These are phyloP conservation scores for Astreopora myriophthalma DNA, from an alignment of 64 coral and sea anemone species.

Conservation along the genomic window DNA sequence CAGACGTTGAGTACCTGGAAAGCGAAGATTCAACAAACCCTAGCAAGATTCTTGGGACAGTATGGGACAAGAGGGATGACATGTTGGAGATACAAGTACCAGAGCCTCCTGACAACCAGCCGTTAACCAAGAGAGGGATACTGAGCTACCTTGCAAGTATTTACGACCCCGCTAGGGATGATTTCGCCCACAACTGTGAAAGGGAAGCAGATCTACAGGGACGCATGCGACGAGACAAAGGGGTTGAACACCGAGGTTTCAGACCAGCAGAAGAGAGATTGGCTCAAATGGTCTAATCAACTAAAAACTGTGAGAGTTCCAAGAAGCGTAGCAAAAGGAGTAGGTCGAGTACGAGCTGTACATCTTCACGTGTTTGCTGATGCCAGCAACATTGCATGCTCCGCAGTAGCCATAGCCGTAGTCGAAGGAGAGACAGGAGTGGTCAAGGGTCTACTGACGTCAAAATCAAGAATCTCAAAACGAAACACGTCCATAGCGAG, in stretches of 20 bases:
- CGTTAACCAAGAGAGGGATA: not conserved
- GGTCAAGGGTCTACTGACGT: slow-evolving; percentile 32
- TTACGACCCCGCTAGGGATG: slow-evolving; percentile 39
- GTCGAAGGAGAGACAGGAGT: not conserved
- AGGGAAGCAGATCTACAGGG: slow-evolving; percentile 40
- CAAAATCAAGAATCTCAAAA: slow-evolving; percentile 50
- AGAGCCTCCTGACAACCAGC: slow-evolving; percentile 3
- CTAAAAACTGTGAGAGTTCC: slow-evolving; percentile 4
- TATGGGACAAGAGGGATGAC: slow-evolving; percentile 17
- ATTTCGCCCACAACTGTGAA: slow-evolving; percentile 50
- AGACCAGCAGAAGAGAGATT: not conserved
- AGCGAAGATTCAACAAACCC: slow-evolving; percentile 36
- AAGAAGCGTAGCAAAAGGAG: slow-evolving; percentile 20
- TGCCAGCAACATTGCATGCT: slow-evolving; percentile 34
- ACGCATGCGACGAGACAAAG: slow-evolving; percentile 31
- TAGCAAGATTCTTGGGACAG: slow-evolving; percentile 25
- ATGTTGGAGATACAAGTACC: slow-evolving; percentile 17
- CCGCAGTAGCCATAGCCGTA: not conserved
- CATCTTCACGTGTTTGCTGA: slow-evolving; percentile 29
- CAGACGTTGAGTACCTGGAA: slow-evolving; percentile 3
- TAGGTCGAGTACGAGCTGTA: not conserved
- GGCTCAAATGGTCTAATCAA: slow-evolving; percentile 34
- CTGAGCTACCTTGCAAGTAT: slow-evolving; percentile 17
- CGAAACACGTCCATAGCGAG: slow-evolving; percentile 36
- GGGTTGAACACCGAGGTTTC: not conserved